A percentile compares a stretch with the other conserved stretches of the same genome.
Conservation (phyloP, 2,888 invertebrate genomes). For the Sialis lutaria region DNA sequence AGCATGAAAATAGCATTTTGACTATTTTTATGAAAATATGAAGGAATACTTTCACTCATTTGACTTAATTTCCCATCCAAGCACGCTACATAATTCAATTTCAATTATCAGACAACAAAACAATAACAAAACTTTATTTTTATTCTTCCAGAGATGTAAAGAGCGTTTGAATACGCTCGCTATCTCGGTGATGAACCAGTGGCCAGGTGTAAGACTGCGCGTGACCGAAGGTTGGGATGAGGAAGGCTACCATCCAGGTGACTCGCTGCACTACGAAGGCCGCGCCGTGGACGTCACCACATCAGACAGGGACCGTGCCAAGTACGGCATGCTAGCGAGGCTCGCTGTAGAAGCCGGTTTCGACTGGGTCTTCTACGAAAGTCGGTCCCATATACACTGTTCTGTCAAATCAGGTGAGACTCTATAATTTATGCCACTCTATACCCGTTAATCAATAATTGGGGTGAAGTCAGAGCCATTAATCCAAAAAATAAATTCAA, state of each 20-base stretch:
- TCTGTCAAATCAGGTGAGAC: constrained; percentile 90
- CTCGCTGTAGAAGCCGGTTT: constrained; percentile 94
- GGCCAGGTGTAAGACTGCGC: constrained; percentile 85
- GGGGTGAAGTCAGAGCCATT: no score
- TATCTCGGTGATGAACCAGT: constrained; percentile 94
- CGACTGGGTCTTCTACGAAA: constrained; percentile 97
- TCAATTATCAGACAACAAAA: no score
- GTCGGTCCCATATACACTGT: constrained; percentile 87
- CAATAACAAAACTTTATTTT: constrained; percentile 2
- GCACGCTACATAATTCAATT: no score
- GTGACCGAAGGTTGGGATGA: constrained; percentile 96
- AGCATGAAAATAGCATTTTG: no score
- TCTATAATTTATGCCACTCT: background rate
- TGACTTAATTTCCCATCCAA: no score
- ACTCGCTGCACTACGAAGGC: constrained; percentile 92
- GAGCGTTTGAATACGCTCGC: constrained; percentile 89
- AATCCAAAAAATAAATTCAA: no score
- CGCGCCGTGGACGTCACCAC: constrained; percentile 92
- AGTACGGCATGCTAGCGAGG: constrained; percentile 90
- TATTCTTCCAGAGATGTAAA: constrained; percentile 72
- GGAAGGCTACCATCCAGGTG: constrained; percentile 54
- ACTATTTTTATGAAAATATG: no score
- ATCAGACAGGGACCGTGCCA: constrained; percentile 79
- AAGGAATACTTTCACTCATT: no score
- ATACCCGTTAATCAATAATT: background rate